Evolutionary conservation across 2,113 vertebrate species (phyloP).

Genomic region (Tupaia chinensis): DNA sequence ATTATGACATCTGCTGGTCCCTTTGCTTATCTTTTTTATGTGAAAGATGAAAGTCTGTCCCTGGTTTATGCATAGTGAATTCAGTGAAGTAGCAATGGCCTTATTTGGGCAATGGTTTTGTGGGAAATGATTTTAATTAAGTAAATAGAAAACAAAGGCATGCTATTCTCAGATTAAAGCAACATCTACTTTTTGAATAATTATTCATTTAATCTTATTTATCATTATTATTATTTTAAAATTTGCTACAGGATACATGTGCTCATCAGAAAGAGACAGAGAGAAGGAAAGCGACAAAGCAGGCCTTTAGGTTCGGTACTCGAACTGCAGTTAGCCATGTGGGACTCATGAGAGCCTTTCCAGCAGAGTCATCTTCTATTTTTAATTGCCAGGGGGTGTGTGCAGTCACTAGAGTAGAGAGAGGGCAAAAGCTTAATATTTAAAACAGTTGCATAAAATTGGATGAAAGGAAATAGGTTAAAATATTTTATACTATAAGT

Average conservation of each 20-base stretch:
- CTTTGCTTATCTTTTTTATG: not conserved
- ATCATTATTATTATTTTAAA: too few relatives aligned
- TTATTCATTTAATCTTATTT: too few relatives aligned
- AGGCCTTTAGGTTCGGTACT: too few relatives aligned
- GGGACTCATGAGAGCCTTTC: not conserved
- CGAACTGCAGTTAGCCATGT: not conserved
- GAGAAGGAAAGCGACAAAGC: too few relatives aligned
- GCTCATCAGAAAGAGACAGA: too few relatives aligned
- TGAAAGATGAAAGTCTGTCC: not conserved
- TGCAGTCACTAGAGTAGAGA: too few relatives aligned
- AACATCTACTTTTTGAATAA: not conserved
- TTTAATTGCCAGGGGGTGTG: too few relatives aligned
- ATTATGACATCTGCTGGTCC: too few relatives aligned
- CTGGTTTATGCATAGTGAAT: not conserved
- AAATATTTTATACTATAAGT: constrained; percentile 11
- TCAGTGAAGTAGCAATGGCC: not conserved
- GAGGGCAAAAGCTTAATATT: not conserved
- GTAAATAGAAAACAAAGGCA: not conserved
- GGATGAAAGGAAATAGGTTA: constrained; percentile 30
- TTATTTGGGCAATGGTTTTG: not conserved
- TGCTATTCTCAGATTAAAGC: constrained; percentile 6
- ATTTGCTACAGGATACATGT: too few relatives aligned
- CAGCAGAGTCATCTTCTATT: not conserved
- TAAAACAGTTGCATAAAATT: constrained; percentile 44
- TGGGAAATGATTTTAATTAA: not conserved